These are phyloP conservation scores for Cuniculus paca DNA, from an alignment of 2,797 vertebrate species.

Conservation along the genomic window DNA sequence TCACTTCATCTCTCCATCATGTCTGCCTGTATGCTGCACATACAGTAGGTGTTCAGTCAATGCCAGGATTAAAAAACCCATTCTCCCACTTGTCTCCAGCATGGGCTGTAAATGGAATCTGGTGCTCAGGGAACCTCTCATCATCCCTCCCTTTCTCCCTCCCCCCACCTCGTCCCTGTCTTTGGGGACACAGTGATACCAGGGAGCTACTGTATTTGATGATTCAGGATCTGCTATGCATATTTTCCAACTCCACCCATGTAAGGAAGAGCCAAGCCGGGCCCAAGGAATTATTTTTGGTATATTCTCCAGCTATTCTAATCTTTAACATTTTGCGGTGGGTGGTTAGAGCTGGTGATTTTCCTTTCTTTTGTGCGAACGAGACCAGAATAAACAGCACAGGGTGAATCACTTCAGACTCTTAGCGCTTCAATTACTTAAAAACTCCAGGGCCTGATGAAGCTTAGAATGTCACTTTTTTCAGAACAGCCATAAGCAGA, in stretches of 20 bases:
- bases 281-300: slow-evolving; percentile 77
- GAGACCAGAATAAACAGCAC: slow-evolving; percentile 83
- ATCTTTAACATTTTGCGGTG: slow-evolving; percentile 80
- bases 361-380: slow-evolving; percentile 83
- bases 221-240: slow-evolving; percentile 56
- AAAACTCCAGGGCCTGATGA: slow-evolving; percentile 78
- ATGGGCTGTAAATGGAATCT: background rate
- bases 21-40: background rate
- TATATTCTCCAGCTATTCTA: slow-evolving; percentile 81
- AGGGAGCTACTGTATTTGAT: slow-evolving; percentile 43
- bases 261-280: background rate
- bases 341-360: slow-evolving; percentile 82
- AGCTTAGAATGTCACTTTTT: slow-evolving; percentile 82
- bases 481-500: slow-evolving; percentile 73
- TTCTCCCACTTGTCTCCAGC: background rate
- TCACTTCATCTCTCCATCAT: background rate
- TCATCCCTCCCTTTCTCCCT: background rate
- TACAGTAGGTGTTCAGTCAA: slow-evolving; percentile 12
- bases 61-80: background rate
- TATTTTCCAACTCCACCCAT: background rate
- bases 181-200: background rate
- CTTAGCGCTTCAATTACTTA: slow-evolving; percentile 82
- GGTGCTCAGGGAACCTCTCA: background rate
- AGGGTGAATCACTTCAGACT: slow-evolving; percentile 82
- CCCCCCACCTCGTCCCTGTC: background rate